Base-by-base conservation (phyloP, 2,888 invertebrate genomes). In the Ypsolopha scabrella region DNA sequence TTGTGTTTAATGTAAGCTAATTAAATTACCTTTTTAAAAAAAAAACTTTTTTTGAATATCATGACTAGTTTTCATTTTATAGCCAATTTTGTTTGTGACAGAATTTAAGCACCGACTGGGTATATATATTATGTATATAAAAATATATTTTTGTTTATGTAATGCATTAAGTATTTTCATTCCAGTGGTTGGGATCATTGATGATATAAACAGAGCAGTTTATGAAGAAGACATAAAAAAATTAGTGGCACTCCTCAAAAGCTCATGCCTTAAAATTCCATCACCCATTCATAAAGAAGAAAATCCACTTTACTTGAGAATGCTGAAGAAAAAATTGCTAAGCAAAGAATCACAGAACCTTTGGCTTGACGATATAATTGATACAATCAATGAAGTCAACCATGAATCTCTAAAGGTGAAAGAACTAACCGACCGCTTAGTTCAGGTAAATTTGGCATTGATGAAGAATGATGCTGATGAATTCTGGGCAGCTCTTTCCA, bases 171-270 rank as follows among this genome's bases (percentile, higher is more conserved):
- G 35, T 37, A 33, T 50, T 7, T 54, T 38, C 10, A 48, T 24
- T 38, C 58, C 68, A 88, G 90, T 88, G 72, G 88, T 91, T 41
- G 64, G 73, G 52, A 85, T 90, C 9, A 79, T 92, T 54, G 80
- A 87, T 52, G 70, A 73, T 52, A 87, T 93, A 50, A 92, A 92
- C 64, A 79, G 81, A 53, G 88, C 90, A 24, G 89, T 92, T 13
- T 68, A 79, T 54, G 76, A 81, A 43, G 89, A 89, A 57, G 86
- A 90, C 64, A 72, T 80, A 8, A 69, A 72, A 7, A 70, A 69
- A 9, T 75, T 91, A 49, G 79, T 89, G 68, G 56, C 59, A 34
- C 69, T 87, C 14, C 69, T 91, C 45, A 82, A 82, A 58, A 82
- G 79, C 60, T 72, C 87, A 10, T 74, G 78, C 53, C 65, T 88